Conservation (phyloP, 1,140 invertebrate species). For the Bombus fervidus region DNA sequence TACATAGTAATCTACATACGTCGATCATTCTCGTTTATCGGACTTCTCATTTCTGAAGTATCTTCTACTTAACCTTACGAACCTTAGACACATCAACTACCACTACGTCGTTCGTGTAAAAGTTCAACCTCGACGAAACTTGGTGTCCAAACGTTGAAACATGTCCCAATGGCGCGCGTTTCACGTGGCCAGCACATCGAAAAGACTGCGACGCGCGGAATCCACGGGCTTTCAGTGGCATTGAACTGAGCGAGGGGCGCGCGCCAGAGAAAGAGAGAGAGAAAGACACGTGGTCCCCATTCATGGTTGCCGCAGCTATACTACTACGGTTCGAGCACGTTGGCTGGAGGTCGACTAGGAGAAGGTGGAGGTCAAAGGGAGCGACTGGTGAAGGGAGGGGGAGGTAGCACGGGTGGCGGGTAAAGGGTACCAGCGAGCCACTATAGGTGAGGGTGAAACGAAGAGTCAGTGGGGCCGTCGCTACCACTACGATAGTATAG, state of each 20-base stretch:
- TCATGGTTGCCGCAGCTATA: constrained; percentile 63
- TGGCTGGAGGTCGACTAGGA: constrained; percentile 54
- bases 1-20: no score
- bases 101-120: neutral
- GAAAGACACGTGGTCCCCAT: constrained; percentile 67
- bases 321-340: constrained; percentile 55
- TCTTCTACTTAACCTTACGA: no score
- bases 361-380: constrained; percentile 46
- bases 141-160: neutral
- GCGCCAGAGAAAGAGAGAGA: constrained; percentile 28
- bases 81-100: no score
- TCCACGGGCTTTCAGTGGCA: constrained; percentile 55
- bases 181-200: constrained; percentile 32
- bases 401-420: constrained; percentile 23
- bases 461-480: constrained; percentile 42
- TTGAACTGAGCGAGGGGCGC: constrained; percentile 40
- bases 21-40: no score
- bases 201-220: constrained; percentile 55
- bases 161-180: neutral
- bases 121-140: neutral
- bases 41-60: no score
- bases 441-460: constrained; percentile 51
- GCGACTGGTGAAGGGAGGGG: constrained; percentile 18
- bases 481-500: constrained; percentile 30
- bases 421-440: constrained; percentile 45